Base-by-base conservation (phyloP, 2,113 vertebrate genomes). In the Tyrannus savana region DNA sequence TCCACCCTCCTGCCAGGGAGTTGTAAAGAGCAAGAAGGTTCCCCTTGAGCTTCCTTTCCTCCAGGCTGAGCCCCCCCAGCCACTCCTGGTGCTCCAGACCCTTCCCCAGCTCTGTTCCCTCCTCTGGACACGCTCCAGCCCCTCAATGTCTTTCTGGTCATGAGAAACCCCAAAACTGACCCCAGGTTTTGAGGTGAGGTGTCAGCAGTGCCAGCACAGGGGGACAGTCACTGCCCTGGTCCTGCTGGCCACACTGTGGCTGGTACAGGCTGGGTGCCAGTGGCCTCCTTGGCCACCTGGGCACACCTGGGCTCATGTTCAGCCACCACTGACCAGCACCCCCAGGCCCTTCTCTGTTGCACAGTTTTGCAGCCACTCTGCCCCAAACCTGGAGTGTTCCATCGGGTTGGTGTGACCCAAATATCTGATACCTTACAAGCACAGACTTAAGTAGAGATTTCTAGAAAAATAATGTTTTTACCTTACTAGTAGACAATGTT, bases 11-110 rank as follows among this genome's bases (percentile, higher is more conserved):
- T 53, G 28, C 18, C 19, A 46, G 8, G 6, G 28, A n/a, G 10
- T 2, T 60, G 7, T 17, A 3, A 8, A 59, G 33, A 39, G 18
- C 1, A 0, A 52, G 6, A 10, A 37, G 8, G 23, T 74, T 23
- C 5, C 60, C 11, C 12, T 25, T 22, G 21, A 58, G 59, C 37
- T 31, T 73, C 11, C 76, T 64, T 25, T 49, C 19, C 50, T 15
- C 14, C 31, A 56, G 18, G 50, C 58, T 66, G 42, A 58, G 25
- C 31, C 2, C 35, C 1, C 1, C 1, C 2, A 59, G 58, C 25
- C 49, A 33, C 27, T 66, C 33, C 37, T 50, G 31, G 18, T 33
- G 37, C 52, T 81, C 33, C 52, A 74, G n/a, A 10, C 13, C 33
- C 7, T 74, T 37, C 23, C 23, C 33, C 59, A 81, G 37, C 14